These are phyloP conservation scores for Temnothorax rugatulus DNA, from an alignment of 2,888 invertebrate genomes.

Conservation along the genomic window DNA sequence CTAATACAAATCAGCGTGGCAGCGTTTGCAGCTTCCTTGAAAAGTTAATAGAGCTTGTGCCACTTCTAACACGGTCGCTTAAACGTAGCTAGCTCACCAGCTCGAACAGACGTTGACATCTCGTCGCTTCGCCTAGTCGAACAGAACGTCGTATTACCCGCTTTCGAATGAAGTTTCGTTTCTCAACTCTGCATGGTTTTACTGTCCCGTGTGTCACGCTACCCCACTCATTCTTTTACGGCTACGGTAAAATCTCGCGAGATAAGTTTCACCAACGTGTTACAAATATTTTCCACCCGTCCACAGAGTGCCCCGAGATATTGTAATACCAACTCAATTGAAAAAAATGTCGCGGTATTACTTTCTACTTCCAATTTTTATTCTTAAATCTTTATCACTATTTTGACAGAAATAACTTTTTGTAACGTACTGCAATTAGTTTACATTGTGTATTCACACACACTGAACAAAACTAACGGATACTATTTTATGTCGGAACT, in stretches of 20 bases:
- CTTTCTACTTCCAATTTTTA: not conserved
- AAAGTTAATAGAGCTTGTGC: conserved; percentile 70
- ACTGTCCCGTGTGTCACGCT: conserved; percentile 14
- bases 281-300: conserved; percentile 55
- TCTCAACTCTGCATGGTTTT: conserved; percentile 39
- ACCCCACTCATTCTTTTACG: not conserved
- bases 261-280: conserved; percentile 57
- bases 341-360: not conserved
- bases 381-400: not conserved
- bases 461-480: not conserved
- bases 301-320: not conserved
- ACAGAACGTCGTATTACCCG: conserved; percentile 17
- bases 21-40: conserved; percentile 54
- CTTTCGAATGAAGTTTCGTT: conserved; percentile 59
- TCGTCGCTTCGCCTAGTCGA: conserved; percentile 34
- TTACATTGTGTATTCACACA: not conserved
- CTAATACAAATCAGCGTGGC: conserved; percentile 51
- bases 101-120: conserved; percentile 36
- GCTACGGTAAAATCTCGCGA: conserved; percentile 30
- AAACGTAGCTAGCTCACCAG: conserved; percentile 37
- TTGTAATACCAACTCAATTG: not conserved
- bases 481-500: not conserved
- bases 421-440: not conserved
- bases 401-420: not conserved
- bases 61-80: conserved; percentile 48